A percentile compares a stretch with the other conserved stretches of the same genome.
These are phyloP conservation scores for Drosophila falleni DNA, from an alignment of 2,888 invertebrate species.

Conservation along the genomic window DNA sequence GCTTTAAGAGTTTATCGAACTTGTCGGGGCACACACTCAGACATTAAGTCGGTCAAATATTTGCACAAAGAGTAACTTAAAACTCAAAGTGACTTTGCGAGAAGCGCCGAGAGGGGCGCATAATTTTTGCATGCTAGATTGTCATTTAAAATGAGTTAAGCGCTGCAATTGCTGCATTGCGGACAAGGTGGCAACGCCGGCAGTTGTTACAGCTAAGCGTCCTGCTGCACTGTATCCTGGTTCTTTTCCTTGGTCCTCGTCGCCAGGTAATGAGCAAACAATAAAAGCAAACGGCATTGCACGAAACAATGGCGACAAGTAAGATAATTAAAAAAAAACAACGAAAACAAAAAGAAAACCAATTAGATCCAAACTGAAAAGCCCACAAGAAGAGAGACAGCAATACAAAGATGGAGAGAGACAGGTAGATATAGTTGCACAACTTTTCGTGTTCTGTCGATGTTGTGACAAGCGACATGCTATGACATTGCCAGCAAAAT, in stretches of 20 bases:
- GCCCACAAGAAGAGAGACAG: conserved; percentile 30
- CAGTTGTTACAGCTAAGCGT: conserved; percentile 3
- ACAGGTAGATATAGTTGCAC: conserved; percentile 1
- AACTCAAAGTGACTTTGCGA: conserved; percentile 33
- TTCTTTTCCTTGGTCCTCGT: conserved; percentile 37
- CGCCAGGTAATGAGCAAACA: conserved; percentile 79
- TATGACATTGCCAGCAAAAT: conserved; percentile 21
- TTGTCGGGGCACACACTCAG: conserved; percentile 33
- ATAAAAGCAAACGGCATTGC: conserved; percentile 76
- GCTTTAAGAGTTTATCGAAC: conserved; percentile 80
- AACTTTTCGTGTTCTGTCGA: conserved; percentile 72
- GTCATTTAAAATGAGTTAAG: conserved; percentile 84
- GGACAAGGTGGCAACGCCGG: conserved; percentile 54
- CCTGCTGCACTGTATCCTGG: not conserved
- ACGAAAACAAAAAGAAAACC: conserved; percentile 53
- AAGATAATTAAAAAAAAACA: conserved; percentile 1
- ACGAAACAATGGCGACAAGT: conserved; percentile 71
- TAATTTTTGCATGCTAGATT: conserved; percentile 83
- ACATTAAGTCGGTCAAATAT: conserved; percentile 58
- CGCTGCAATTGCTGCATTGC: conserved; percentile 72
- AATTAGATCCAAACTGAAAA: conserved; percentile 64
- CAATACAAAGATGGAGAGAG: conserved; percentile 1
- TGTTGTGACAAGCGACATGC: conserved; percentile 64
- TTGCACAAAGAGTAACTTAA: conserved; percentile 35
- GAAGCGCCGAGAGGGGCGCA: conserved; percentile 40